Conservation (phyloP, 2,113 vertebrate species). For the Crotalus tigris region DNA sequence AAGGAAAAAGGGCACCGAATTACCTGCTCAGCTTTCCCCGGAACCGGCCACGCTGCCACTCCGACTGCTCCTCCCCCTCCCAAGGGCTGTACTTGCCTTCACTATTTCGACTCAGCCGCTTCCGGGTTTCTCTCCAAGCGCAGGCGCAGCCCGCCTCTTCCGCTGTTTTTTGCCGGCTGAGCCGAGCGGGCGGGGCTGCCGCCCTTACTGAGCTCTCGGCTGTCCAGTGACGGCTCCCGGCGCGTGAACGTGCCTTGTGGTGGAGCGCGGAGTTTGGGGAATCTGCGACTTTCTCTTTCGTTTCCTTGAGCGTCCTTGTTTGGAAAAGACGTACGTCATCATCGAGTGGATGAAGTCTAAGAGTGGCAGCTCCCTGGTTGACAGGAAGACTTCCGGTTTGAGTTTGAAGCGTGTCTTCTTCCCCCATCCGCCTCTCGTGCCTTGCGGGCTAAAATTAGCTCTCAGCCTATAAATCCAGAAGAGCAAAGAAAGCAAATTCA, state of each 20-base stretch:
- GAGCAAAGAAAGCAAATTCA: not conserved
- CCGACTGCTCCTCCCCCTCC: not conserved
- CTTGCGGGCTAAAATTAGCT: not conserved
- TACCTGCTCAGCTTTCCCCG: not conserved
- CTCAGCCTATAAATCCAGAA: not conserved
- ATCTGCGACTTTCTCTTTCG: constrained; percentile 10
- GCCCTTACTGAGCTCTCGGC: not conserved
- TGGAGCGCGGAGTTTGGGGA: not conserved
- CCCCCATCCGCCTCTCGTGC: not conserved
- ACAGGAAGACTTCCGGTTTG: not conserved
- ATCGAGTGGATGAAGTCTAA: too few species aligned
- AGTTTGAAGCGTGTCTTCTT: too few species aligned
- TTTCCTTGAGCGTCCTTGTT: not conserved
- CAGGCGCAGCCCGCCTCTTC: not conserved
- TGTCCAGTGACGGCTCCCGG: not conserved
- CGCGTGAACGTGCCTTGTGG: not conserved
- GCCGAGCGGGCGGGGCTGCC: not conserved
- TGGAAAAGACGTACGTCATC: not conserved
- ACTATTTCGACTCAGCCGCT: constrained; percentile 6
- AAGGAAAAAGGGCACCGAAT: not conserved
- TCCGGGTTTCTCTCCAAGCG: constrained; percentile 1
- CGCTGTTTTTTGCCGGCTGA: not conserved
- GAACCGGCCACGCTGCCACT: not conserved
- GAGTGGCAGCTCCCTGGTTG: not conserved
- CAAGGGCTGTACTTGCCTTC: not conserved